Base-by-base conservation (phyloP, 1,140 invertebrate species). In the Euura saliciscinereae region DNA sequence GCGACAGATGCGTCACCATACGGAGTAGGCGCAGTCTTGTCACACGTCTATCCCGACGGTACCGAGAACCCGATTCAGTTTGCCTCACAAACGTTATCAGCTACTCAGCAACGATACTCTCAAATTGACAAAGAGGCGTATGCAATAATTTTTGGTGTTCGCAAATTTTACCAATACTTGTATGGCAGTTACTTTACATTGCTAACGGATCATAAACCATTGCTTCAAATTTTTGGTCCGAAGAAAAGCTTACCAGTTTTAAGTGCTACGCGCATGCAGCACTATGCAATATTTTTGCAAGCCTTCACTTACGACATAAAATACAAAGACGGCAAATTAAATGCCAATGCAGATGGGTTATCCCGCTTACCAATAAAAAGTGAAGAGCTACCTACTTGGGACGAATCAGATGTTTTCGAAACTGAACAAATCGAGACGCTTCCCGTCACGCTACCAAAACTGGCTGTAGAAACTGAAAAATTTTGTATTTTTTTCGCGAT, bases 121-220 rank as follows among this genome's bases (percentile, higher is more conserved):
- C 82, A 88, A 73, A 83, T 88, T 42, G 87, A 91, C 70, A 84
- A 85, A 71, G 88, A 90, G 79, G 86, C 77, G 5, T 77, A 87
- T 4, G 79, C 82, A 2, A 81, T 89, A 44, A 71, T 88, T 11
- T 86, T 78, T 74, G 83, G 70, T 44, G 71, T 83, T 68, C 77
- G 80, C 80, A 82, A 76, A 85, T 79, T 89, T 82, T 80, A 75
- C 45, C 71, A 76, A 46, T 89, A 85, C 74, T 68, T 90, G 6
- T 88, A 82, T 74, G 87, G 85, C 6, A 73, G 80, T 5, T 73
- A 80, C 44, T 88, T 90, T 69, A 76, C 72, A 3, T 76, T 89
- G 13, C 64, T 82, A 42, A 89, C 88, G 6, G 89, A 90, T 75
- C 86, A 90, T 73, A 81, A 86, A 72, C 85, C 88, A 0, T 76